These are phyloP conservation scores for Prionailurus viverrinus DNA, from an alignment of 2,113 vertebrate genomes.

Conservation along the genomic window DNA sequence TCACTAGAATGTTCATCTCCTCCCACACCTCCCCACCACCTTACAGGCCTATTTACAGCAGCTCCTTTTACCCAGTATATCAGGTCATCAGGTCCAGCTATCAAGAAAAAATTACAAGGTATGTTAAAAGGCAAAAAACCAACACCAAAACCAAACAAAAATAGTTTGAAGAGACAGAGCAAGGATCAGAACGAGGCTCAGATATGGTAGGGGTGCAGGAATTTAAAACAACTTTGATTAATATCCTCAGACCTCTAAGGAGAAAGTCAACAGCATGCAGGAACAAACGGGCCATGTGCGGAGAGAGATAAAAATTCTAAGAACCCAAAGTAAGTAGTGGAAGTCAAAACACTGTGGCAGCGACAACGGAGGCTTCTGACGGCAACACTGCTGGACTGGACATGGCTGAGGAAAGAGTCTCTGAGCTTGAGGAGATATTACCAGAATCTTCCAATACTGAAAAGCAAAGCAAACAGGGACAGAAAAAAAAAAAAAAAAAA, in stretches of 20 bases:
- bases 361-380: not conserved
- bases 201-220: not conserved
- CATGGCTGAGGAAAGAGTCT: not conserved
- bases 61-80: not conserved
- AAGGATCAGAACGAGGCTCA: not conserved
- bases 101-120: not conserved
- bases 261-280: not conserved
- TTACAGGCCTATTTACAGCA: not conserved
- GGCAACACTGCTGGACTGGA: not conserved
- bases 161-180: not conserved
- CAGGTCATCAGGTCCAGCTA: not conserved
- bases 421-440: not conserved
- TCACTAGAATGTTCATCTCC: not conserved
- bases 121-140: not conserved
- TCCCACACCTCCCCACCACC: not conserved
- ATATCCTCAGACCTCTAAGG: not conserved
- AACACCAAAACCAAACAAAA: not conserved
- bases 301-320: not conserved
- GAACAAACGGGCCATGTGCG: not conserved
- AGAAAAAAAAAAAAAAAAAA: not conserved
- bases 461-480: not conserved
- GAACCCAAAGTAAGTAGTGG: not conserved
- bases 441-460: not conserved
- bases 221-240: not conserved
- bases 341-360: not conserved